Evolutionary conservation across 2,113 vertebrate species (phyloP), one percentile per base, ranked within the genome.

Genomic region (Calidris pygmaea): DNA sequence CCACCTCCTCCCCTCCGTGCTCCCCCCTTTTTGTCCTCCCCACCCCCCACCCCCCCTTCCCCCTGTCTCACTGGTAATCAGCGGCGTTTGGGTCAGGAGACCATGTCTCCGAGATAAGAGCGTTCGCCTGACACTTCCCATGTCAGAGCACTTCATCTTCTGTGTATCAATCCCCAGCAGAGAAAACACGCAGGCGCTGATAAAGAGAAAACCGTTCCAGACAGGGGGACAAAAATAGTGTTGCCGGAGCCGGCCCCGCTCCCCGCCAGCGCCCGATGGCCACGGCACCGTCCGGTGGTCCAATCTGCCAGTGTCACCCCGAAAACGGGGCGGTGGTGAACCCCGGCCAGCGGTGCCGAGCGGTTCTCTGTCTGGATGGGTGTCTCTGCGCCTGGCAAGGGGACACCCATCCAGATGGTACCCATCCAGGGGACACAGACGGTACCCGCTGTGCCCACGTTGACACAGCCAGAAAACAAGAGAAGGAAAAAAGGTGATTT

Each of bases 61-160:
- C 94, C 75, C 80, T 78, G 91, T 91, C 94, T 96, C 98, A 89
- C 67, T 91, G 97, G 96, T 98, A 98, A 98, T 97, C 97, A 97
- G 98, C 91, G 6, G 98, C 97, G 96, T 98, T 96, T 89, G 97
- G 98, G 98, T 98, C 98, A 98, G 98, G 98, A 98, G 98, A 98
- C 99, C 96, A 98, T 98, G 98, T 97, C 93, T 97, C 83, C 12
- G 95, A 97, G 99, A 99, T 99, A 99, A 99, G 98, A 97, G 96
- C 98, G 97, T 98, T 98, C 98, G 98, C 98, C 98, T 98, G 98
- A 99, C 99, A 99, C 98, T 99, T 98, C 98, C 98, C 98, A 99
- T 99, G 99, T 99, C 99, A 99, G 98, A 99, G 98, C 98, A 98
- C 98, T 99, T 98, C 99, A 99, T 99, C 99, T 99, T 99, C 98